These are phyloP conservation scores for Chaenodraco wilsoni DNA, from an alignment of 2,797 vertebrate species.

Conservation along the genomic window DNA sequence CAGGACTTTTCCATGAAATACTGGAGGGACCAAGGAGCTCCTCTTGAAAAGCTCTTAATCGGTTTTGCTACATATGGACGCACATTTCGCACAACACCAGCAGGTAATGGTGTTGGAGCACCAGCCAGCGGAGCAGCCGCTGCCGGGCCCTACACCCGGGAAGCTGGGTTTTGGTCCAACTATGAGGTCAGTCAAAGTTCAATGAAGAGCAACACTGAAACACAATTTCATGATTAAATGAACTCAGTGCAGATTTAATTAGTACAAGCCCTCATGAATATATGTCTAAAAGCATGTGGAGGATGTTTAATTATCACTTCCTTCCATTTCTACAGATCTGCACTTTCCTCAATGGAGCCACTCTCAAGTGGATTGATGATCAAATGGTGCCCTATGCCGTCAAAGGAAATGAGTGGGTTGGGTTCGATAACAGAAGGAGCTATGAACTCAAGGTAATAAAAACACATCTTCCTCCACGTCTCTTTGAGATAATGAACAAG, in stretches of 20 bases:
- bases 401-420: conserved; percentile 84
- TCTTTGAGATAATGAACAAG: not conserved
- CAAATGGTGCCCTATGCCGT: conserved; percentile 86
- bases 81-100: conserved; percentile 72
- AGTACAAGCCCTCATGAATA: not conserved
- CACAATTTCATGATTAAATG: not conserved
- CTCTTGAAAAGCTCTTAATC: conserved; percentile 82
- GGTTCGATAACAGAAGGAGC: conserved; percentile 86
- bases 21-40: conserved; percentile 81
- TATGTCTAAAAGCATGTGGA: not conserved
- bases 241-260: not conserved
- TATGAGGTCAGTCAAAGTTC: conserved; percentile 81
- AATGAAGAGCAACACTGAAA: not conserved
- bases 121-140: conserved; percentile 74
- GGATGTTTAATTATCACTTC: not conserved
- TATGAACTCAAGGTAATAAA: conserved; percentile 84
- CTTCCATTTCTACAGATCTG: conserved; percentile 81
- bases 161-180: conserved; percentile 86
- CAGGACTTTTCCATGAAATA: conserved; percentile 85
- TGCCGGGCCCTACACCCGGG: conserved; percentile 82
- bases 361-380: conserved; percentile 78
- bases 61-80: conserved; percentile 85
- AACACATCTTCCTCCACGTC: not conserved
- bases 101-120: conserved; percentile 61
- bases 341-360: conserved; percentile 73